These are phyloP conservation scores for Agrochola litura DNA, from an alignment of 2,888 invertebrate genomes.

Conservation along the genomic window DNA sequence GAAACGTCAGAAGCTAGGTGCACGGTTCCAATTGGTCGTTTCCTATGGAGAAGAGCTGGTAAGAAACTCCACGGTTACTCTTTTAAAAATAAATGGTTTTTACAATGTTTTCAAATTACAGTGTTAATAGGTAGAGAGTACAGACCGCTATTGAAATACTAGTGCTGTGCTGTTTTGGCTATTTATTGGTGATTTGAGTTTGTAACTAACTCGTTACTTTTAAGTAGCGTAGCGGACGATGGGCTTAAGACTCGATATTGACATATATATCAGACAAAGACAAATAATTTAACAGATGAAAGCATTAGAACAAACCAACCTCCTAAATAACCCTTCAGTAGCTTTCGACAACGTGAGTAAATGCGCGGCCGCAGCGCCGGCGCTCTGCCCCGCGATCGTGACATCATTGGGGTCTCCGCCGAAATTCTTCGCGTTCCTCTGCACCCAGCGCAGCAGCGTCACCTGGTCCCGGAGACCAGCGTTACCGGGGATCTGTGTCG, in stretches of 20 bases:
- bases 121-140: background rate
- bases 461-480: slow-evolving; percentile 85
- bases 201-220: background rate
- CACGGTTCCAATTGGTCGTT: too few species aligned
- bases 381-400: slow-evolving; percentile 86
- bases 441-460: slow-evolving; percentile 85
- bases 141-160: background rate
- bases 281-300: background rate
- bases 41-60: too few species aligned
- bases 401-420: slow-evolving; percentile 84
- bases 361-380: slow-evolving; percentile 81
- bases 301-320: slow-evolving; percentile 65
- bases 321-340: slow-evolving; percentile 79
- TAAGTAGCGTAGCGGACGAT: background rate
- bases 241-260: background rate
- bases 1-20: too few species aligned
- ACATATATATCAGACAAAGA: background rate
- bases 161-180: background rate
- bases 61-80: too few species aligned
- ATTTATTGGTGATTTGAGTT: background rate
- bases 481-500: slow-evolving; percentile 84
- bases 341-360: slow-evolving; percentile 80
- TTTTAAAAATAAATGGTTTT: too few species aligned
- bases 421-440: slow-evolving; percentile 78
- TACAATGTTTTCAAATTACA: too few species aligned